These are phyloP conservation scores for Eupsilia transversa DNA, from an alignment of 2,888 invertebrate genomes.

Conservation along the genomic window DNA sequence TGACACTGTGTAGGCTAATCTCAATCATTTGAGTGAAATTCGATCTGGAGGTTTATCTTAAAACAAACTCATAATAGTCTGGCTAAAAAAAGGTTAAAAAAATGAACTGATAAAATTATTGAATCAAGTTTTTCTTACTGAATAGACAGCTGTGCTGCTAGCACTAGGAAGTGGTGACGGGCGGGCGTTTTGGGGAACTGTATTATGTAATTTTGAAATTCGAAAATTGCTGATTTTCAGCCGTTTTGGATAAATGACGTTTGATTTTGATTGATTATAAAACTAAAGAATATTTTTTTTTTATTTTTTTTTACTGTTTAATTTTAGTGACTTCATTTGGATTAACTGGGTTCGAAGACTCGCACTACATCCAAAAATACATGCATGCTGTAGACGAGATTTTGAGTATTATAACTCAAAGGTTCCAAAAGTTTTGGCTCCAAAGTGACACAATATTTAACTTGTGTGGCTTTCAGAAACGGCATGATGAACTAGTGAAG, in stretches of 20 bases:
- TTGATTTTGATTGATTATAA: too few species aligned
- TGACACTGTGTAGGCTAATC: not conserved
- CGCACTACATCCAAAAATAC: conserved; percentile 55
- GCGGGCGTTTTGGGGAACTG: too few species aligned
- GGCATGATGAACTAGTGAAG: conserved; percentile 64
- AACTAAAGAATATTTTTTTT: too few species aligned
- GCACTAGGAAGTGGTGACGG: too few species aligned
- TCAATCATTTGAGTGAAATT: not conserved
- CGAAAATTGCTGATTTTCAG: too few species aligned
- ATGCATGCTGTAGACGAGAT: conserved; percentile 59
- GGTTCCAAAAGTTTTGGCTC: conserved; percentile 69
- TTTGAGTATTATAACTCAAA: conserved; percentile 47
- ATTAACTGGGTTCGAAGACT: conserved; percentile 59
- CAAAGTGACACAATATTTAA: conserved; percentile 64
- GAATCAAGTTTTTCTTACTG: too few species aligned
- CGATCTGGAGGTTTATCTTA: not conserved
- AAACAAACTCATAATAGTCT: not conserved
- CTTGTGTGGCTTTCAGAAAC: conserved; percentile 66
- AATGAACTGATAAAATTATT: too few species aligned
- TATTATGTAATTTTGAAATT: too few species aligned
- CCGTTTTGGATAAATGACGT: too few species aligned
- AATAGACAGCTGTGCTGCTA: too few species aligned
- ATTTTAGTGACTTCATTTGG: conserved; percentile 66
- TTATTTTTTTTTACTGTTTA: too few species aligned
- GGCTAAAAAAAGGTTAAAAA: too few species aligned